Conservation (phyloP, 2,113 vertebrate species). For the Lota lota region DNA sequence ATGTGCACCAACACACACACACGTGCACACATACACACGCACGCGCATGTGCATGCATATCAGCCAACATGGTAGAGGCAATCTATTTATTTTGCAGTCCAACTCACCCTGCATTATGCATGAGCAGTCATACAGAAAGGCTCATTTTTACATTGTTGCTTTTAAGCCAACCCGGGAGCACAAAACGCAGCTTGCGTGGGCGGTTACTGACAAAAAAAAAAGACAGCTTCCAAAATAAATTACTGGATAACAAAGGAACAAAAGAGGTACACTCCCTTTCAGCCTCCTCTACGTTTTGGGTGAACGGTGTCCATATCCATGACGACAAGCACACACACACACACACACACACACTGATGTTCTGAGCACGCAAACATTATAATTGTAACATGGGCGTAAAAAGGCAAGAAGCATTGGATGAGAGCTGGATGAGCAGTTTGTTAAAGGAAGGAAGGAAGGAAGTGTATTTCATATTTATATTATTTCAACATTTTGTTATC, state of each 20-base stretch:
- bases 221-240: too few species aligned
- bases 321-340: slow-evolving; percentile 7
- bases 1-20: neutral
- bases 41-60: slow-evolving; percentile 26
- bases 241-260: too few species aligned
- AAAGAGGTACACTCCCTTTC: too few species aligned
- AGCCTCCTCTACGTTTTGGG: too few species aligned
- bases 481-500: neutral
- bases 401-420: too few species aligned
- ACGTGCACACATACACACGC: slow-evolving; percentile 7
- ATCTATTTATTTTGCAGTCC: slow-evolving; percentile 35
- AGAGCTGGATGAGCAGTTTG: too few species aligned
- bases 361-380: too few species aligned
- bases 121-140: slow-evolving; percentile 2
- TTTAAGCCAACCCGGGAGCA: slow-evolving; percentile 11
- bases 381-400: neutral
- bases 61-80: neutral
- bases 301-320: neutral
- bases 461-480: neutral
- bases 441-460: neutral
- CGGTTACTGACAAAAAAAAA: too few species aligned
- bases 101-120: slow-evolving; percentile 13
- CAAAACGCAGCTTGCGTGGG: too few species aligned
- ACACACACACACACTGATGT: too few species aligned
- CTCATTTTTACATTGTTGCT: slow-evolving; percentile 33